phyloP scores from a whole-genome alignment of 1,140 invertebrate genomes.

The Hyposmocoma kahamanoa region DNA sequence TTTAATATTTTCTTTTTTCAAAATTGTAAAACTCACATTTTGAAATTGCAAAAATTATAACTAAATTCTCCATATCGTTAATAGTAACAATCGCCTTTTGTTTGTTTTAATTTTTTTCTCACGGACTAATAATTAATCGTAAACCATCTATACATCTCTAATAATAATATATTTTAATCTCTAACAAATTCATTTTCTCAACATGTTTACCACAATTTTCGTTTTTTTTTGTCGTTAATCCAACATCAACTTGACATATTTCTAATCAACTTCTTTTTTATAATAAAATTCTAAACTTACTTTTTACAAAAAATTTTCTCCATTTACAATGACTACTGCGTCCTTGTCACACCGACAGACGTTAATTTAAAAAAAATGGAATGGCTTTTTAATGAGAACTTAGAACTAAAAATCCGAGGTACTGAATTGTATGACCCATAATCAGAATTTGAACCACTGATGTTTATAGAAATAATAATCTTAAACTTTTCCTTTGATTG shows the following conservation, averaged over 20 bases:
- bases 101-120: slow-evolving; percentile 49
- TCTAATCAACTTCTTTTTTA: slow-evolving; percentile 62
- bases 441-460: no score
- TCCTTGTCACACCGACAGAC: slow-evolving; percentile 50
- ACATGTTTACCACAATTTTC: slow-evolving; percentile 50
- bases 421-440: no score
- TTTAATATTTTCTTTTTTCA: slow-evolving; percentile 73
- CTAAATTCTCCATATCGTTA: slow-evolving; percentile 72
- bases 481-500: no score
- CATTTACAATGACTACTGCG: slow-evolving; percentile 56
- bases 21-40: slow-evolving; percentile 74
- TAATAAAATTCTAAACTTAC: slow-evolving; percentile 62
- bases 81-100: slow-evolving; percentile 69
- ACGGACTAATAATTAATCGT: slow-evolving; percentile 67
- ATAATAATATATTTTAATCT: slow-evolving; percentile 71
- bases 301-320: slow-evolving; percentile 63
- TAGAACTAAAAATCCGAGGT: no score
- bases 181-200: slow-evolving; percentile 70
- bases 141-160: slow-evolving; percentile 71
- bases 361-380: slow-evolving; percentile 60
- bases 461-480: no score
- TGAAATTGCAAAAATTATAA: slow-evolving; percentile 74
- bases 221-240: slow-evolving; percentile 42
- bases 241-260: slow-evolving; percentile 61
- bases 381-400: slow-evolving; percentile 53